Evolutionary conservation across 2,797 vertebrate species (phyloP).

Genomic region (Galaxias olidus): DNA sequence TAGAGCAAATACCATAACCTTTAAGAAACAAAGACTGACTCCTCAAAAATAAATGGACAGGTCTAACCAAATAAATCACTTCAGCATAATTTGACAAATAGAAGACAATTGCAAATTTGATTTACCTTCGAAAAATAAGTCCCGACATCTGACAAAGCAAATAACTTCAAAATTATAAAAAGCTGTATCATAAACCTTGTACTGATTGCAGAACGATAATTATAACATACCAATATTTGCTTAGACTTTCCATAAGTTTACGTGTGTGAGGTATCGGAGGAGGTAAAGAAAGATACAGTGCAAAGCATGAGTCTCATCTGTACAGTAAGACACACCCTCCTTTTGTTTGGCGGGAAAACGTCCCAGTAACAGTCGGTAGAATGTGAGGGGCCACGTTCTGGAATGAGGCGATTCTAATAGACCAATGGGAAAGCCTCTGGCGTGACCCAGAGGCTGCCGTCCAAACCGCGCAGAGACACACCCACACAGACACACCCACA

Average conservation of each 20-base stretch:
- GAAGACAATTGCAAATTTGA: conserved; percentile 11
- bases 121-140: conserved; percentile 74
- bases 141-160: conserved; percentile 44
- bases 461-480: too few species aligned
- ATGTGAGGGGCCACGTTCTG: conserved; percentile 71
- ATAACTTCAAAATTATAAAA: background rate
- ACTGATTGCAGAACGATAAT: background rate
- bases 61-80: too few species aligned
- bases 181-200: background rate
- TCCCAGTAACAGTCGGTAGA: conserved; percentile 56
- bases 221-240: background rate
- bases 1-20: too few species aligned
- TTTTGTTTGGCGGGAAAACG: conserved; percentile 60
- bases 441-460: conserved; percentile 44
- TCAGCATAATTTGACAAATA: too few species aligned
- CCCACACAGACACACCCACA: too few species aligned
- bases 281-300: conserved; percentile 26
- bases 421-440: conserved; percentile 79
- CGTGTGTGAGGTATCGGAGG: conserved; percentile 17
- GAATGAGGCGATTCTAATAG: conserved; percentile 81
- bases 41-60: too few species aligned
- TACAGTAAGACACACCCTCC: conserved; percentile 43
- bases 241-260: background rate
- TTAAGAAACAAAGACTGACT: too few species aligned
- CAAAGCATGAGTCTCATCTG: conserved; percentile 9